Conservation (phyloP, 2,888 invertebrate species). For the Lucinisca nassula region DNA sequence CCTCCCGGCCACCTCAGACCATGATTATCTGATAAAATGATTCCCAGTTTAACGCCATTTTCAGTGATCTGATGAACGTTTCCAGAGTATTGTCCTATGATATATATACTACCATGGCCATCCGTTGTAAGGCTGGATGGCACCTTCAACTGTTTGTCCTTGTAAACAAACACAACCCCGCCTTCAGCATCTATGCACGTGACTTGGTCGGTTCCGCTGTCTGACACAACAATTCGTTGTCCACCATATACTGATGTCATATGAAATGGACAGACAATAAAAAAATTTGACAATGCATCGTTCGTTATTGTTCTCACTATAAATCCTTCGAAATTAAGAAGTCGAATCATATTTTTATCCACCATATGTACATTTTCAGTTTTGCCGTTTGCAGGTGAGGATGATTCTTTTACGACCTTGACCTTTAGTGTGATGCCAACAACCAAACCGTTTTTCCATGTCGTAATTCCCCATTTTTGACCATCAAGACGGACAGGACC, state of each 20-base stretch:
- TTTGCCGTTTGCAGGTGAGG: slow-evolving; percentile 22
- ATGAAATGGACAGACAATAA: slow-evolving; percentile 57
- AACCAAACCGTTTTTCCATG: slow-evolving; percentile 54
- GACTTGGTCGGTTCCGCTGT: slow-evolving; percentile 56
- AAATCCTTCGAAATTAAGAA: slow-evolving; percentile 52
- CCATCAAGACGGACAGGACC: slow-evolving; percentile 39
- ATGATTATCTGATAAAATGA: slow-evolving; percentile 44
- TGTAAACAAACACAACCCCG: slow-evolving; percentile 54
- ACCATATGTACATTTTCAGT: neutral
- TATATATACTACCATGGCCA: slow-evolving; percentile 41
- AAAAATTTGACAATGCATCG: slow-evolving; percentile 23
- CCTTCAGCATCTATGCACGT: slow-evolving; percentile 56
- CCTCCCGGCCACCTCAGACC: slow-evolving; percentile 60
- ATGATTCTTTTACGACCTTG: neutral
- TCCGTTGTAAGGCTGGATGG: slow-evolving; percentile 51
- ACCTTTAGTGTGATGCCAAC: slow-evolving; percentile 18
- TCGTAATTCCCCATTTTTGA: slow-evolving; percentile 51
- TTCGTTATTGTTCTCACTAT: slow-evolving; percentile 24
- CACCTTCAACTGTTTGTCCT: slow-evolving; percentile 46
- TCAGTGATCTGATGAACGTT: slow-evolving; percentile 53
- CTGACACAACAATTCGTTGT: slow-evolving; percentile 48
- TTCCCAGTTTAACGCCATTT: slow-evolving; percentile 43
- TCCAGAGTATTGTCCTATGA: slow-evolving; percentile 63
- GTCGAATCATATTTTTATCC: slow-evolving; percentile 17
- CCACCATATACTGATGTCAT: slow-evolving; percentile 47